These are phyloP conservation scores for Corvus moneduloides DNA, from an alignment of 2,113 vertebrate species.

Conservation along the genomic window DNA sequence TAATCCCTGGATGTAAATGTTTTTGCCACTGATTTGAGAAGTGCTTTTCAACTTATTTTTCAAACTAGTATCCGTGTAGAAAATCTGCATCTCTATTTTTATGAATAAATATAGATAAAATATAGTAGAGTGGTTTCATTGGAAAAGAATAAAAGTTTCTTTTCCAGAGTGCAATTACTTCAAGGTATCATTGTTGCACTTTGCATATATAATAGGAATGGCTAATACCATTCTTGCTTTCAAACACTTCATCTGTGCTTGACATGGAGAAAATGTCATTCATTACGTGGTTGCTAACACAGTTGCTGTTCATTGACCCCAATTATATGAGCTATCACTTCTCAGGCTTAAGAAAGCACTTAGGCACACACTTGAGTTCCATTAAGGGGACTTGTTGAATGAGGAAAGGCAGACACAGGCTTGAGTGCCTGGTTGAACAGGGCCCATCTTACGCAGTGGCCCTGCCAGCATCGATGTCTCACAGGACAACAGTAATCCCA, in stretches of 20 bases:
- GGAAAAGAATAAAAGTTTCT: not conserved
- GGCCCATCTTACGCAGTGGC: not conserved
- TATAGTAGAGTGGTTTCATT: not conserved
- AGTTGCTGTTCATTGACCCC: conserved; percentile 47
- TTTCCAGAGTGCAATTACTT: not conserved
- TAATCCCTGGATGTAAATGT: not conserved
- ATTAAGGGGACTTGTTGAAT: not conserved
- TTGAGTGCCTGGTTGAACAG: not conserved
- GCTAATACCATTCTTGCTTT: conserved; percentile 45
- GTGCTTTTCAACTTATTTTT: not conserved
- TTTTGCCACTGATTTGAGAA: not conserved
- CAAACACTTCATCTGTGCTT: conserved; percentile 55
- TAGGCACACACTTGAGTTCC: not conserved
- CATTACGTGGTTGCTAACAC: not conserved
- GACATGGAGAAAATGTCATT: conserved; percentile 28
- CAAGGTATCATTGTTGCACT: conserved; percentile 28
- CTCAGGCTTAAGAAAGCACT: conserved; percentile 38
- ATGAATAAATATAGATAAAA: not conserved
- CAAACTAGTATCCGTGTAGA: not conserved
- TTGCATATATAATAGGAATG: conserved; percentile 8
- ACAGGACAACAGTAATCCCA: not conserved
- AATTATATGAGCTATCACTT: conserved; percentile 20
- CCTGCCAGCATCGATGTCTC: not conserved
- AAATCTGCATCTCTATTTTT: not conserved
- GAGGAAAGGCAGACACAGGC: not conserved